A percentile compares a stretch with the other conserved stretches of the same genome.
phyloP scores from a whole-genome alignment of 2,797 vertebrate species.

The Lithobates pipiens region DNA sequence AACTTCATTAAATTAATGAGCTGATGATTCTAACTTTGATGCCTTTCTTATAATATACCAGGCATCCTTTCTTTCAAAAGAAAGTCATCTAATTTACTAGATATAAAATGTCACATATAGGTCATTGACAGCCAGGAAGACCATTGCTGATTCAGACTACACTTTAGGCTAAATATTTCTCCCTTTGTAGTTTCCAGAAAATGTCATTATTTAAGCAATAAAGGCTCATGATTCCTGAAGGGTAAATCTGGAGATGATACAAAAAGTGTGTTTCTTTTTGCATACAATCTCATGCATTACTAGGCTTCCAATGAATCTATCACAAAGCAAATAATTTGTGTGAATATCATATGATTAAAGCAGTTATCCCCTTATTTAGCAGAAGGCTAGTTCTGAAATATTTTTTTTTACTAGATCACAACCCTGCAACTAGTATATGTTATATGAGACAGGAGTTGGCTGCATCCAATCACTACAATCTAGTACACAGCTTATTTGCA shows the following conservation, averaged over 20 bases:
- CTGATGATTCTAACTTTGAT: conserved; percentile 70
- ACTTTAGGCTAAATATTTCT: conserved; percentile 71
- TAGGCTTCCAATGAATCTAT: neutral
- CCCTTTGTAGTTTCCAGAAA: conserved; percentile 72
- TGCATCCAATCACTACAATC: too few species aligned
- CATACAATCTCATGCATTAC: conserved; percentile 58
- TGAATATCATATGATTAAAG: neutral
- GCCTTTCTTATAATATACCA: conserved; percentile 77
- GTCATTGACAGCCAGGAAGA: conserved; percentile 75
- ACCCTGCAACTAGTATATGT: too few species aligned
- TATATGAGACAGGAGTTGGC: too few species aligned
- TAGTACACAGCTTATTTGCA: too few species aligned
- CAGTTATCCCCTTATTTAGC: neutral
- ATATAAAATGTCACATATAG: conserved; percentile 81
- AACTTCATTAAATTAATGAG: conserved; percentile 76
- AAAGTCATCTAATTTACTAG: conserved; percentile 77
- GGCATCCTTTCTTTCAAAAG: conserved; percentile 71
- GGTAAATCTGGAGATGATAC: conserved; percentile 64
- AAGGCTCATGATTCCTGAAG: conserved; percentile 62
- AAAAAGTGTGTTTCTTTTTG: conserved; percentile 49
- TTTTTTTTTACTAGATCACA: too few species aligned
- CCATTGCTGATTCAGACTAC: conserved; percentile 69
- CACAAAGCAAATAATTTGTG: neutral
- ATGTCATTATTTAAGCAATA: conserved; percentile 74
- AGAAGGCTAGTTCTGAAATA: neutral